phyloP scores from a whole-genome alignment of 2,888 invertebrate genomes.

The Drosophila greeni region DNA sequence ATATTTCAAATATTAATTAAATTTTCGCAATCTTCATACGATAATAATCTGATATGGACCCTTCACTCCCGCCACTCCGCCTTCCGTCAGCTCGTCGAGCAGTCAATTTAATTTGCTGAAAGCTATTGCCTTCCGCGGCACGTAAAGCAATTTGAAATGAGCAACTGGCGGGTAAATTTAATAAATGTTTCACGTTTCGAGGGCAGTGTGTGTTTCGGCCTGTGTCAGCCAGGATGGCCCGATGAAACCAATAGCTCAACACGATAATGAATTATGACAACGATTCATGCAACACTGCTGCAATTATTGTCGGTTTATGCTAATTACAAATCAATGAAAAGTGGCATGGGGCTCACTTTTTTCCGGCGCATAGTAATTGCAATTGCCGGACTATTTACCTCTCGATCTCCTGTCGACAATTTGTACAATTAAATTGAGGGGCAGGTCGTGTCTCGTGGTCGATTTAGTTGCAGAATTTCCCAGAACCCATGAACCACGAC shows the following conservation, averaged over 20 bases:
- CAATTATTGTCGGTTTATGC: slow-evolving; percentile 52
- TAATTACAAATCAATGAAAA: slow-evolving; percentile 57
- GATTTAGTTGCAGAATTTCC: slow-evolving; percentile 1
- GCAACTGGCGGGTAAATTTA: slow-evolving; percentile 61
- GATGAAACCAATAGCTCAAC: slow-evolving; percentile 27
- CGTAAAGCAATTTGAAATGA: slow-evolving; percentile 67
- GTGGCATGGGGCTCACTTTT: slow-evolving; percentile 16
- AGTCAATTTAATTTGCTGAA: slow-evolving; percentile 68
- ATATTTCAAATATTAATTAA: slow-evolving; percentile 41
- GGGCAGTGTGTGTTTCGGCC: slow-evolving; percentile 22
- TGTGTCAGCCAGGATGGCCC: slow-evolving; percentile 9
- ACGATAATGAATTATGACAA: slow-evolving; percentile 26
- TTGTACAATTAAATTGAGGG: slow-evolving; percentile 14
- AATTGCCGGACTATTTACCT: slow-evolving; percentile 6
- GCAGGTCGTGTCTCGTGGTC: neutral
- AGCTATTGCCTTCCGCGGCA: slow-evolving; percentile 59
- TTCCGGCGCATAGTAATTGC: slow-evolving; percentile 12
- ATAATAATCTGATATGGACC: slow-evolving; percentile 25
- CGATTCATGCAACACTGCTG: slow-evolving; percentile 47
- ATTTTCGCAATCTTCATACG: slow-evolving; percentile 28
- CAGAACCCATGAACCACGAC: neutral
- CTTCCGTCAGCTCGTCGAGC: slow-evolving; percentile 29
- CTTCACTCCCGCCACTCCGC: slow-evolving; percentile 6
- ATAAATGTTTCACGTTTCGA: slow-evolving; percentile 56
- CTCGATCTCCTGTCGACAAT: neutral